These are phyloP conservation scores for Aix galericulata DNA, from an alignment of 2,113 vertebrate species.

Conservation along the genomic window DNA sequence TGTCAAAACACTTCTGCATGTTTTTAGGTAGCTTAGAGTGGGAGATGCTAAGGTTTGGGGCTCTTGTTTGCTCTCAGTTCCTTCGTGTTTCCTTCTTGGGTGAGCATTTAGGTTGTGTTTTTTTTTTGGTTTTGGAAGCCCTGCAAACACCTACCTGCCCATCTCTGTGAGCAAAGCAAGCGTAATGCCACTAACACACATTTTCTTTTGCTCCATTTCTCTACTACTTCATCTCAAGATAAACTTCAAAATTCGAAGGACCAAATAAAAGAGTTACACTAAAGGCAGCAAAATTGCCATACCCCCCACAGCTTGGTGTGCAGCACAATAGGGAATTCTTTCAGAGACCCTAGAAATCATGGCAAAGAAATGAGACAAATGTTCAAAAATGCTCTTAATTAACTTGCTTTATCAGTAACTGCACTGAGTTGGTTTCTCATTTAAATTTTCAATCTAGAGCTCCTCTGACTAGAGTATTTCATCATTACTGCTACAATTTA, in stretches of 20 bases:
- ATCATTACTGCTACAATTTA: constrained; percentile 39
- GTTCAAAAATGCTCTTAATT: constrained; percentile 60
- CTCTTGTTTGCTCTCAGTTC: neutral
- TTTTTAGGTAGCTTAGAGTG: neutral
- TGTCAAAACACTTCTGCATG: neutral
- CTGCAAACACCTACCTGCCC: neutral
- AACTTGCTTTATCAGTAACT: constrained; percentile 58
- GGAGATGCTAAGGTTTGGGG: neutral
- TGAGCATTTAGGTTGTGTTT: neutral
- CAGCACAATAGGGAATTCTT: neutral
- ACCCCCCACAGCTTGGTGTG: neutral
- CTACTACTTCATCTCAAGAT: neutral
- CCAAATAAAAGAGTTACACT: neutral
- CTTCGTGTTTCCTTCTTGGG: neutral
- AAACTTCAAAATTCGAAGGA: constrained; percentile 22
- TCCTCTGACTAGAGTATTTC: constrained; percentile 37
- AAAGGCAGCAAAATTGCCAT: neutral
- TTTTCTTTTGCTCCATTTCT: neutral
- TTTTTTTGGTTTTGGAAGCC: neutral
- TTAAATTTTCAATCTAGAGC: constrained; percentile 52
- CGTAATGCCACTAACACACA: neutral
- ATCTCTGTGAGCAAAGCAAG: neutral
- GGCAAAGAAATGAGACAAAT: constrained; percentile 22
- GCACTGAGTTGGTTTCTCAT: constrained; percentile 44
- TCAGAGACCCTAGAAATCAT: constrained; percentile 7